phyloP scores from a whole-genome alignment of 2,888 invertebrate species.

The Galerucella nymphaeae region DNA sequence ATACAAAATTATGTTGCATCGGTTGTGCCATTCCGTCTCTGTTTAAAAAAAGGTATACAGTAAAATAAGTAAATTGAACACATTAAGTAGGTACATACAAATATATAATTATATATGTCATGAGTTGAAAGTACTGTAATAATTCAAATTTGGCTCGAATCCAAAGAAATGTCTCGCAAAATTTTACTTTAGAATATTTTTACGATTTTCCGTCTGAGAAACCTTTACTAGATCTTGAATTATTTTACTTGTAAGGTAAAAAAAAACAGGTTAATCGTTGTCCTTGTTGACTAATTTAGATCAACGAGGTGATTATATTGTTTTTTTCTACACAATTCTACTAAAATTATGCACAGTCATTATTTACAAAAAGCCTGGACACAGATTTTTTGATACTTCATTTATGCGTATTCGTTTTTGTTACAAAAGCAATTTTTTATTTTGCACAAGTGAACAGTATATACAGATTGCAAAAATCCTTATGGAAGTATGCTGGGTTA shows the following conservation, averaged over 20 bases:
- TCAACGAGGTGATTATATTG: neutral
- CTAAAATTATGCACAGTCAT: neutral
- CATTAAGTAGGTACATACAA: slow-evolving; percentile 8
- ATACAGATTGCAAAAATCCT: too few species aligned
- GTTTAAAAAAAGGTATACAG: neutral
- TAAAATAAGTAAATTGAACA: slow-evolving; percentile 5
- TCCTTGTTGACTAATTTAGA: neutral
- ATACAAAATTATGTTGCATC: too few species aligned
- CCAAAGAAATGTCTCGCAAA: slow-evolving; percentile 21
- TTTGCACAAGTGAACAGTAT: too few species aligned
- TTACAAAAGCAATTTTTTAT: too few species aligned
- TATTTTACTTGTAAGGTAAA: slow-evolving; percentile 16
- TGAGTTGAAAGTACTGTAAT: slow-evolving; percentile 30
- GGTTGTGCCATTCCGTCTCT: neutral
- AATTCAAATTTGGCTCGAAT: slow-evolving; percentile 20
- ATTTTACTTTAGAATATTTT: slow-evolving; percentile 21
- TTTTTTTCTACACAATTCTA: neutral
- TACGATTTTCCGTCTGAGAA: slow-evolving; percentile 17
- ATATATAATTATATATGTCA: slow-evolving; percentile 25
- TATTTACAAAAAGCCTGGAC: too few species aligned
- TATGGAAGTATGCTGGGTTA: too few species aligned
- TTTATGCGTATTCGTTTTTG: too few species aligned
- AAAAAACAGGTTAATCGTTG: slow-evolving; percentile 3
- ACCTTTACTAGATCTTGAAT: slow-evolving; percentile 10
- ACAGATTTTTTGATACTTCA: too few species aligned